phyloP scores from a whole-genome alignment of 1,140 invertebrate species.

The Pseudoatta argentina region DNA sequence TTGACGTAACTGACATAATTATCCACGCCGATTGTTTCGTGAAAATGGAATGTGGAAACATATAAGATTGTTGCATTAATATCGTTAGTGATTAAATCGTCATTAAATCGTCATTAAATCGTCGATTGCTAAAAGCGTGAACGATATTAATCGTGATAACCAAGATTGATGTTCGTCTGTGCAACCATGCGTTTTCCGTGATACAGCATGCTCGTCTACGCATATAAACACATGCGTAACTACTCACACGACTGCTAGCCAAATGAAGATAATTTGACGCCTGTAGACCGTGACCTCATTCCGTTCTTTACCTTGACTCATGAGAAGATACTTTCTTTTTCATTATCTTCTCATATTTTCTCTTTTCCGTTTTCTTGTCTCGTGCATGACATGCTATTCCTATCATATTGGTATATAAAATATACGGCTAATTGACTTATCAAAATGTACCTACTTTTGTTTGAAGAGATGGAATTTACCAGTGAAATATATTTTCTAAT shows the following conservation, averaged over 20 bases:
- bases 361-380: too few species aligned
- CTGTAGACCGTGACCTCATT: constrained; percentile 73
- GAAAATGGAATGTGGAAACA: not conserved
- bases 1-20: not conserved
- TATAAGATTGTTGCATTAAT: not conserved
- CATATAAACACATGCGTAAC: not conserved
- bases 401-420: constrained; percentile 12
- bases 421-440: not conserved
- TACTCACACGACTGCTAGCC: constrained; percentile 11
- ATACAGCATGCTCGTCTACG: not conserved
- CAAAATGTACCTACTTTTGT: not conserved
- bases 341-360: constrained; percentile 10
- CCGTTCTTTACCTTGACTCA: constrained; percentile 67
- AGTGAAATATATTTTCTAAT: not conserved
- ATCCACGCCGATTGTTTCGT: not conserved
- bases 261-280: constrained; percentile 57
- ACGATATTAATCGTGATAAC: constrained; percentile 49
- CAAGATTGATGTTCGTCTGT: constrained; percentile 59
- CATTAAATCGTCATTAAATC: constrained; percentile 17
- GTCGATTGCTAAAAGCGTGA: not conserved
- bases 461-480: not conserved
- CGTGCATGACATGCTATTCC: not conserved
- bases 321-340: constrained; percentile 54
- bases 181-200: constrained; percentile 35
- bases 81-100: not conserved